Evolutionary conservation across 2,888 invertebrate species (phyloP).

Genomic region (Amorpha juglandis): DNA sequence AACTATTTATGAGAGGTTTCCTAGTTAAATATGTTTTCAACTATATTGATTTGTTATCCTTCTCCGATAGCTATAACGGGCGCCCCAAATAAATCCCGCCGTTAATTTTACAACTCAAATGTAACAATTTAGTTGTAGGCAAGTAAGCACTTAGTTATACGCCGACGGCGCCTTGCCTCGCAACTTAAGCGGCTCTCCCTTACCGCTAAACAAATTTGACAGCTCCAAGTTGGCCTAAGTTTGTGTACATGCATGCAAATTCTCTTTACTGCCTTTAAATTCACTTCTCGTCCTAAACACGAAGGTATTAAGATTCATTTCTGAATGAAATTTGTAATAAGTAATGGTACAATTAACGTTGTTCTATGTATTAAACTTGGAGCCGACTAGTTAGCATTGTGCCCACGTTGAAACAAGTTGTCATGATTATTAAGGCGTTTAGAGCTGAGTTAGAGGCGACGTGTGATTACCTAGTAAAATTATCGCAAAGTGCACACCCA

Average conservation of each 20-base stretch:
- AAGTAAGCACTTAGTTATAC: constrained; percentile 80
- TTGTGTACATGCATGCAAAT: constrained; percentile 67
- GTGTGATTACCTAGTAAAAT: constrained; percentile 49
- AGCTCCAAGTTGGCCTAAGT: constrained; percentile 80
- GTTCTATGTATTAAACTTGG: constrained; percentile 63
- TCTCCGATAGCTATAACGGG: constrained; percentile 50
- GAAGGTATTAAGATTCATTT: constrained; percentile 6
- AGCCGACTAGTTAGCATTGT: constrained; percentile 79
- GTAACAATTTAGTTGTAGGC: constrained; percentile 79
- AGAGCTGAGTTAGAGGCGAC: constrained; percentile 55
- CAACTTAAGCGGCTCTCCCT: constrained; percentile 77
- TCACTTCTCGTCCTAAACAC: constrained; percentile 33
- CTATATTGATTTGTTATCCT: constrained; percentile 28
- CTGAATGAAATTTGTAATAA: constrained; percentile 19
- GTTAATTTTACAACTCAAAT: constrained; percentile 82
- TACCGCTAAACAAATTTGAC: constrained; percentile 84
- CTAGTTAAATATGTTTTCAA: constrained; percentile 32
- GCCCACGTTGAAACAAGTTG: constrained; percentile 77
- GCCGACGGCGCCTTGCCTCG: constrained; percentile 71
- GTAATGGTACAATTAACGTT: constrained; percentile 31
- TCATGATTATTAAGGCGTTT: constrained; percentile 81
- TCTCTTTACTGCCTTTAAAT: constrained; percentile 35
- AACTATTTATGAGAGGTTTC: constrained; percentile 67
- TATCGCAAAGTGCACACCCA: constrained; percentile 30
- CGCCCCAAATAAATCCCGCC: constrained; percentile 72